These are phyloP conservation scores for Passer montanus DNA, from an alignment of 2,113 vertebrate genomes.

Conservation along the genomic window DNA sequence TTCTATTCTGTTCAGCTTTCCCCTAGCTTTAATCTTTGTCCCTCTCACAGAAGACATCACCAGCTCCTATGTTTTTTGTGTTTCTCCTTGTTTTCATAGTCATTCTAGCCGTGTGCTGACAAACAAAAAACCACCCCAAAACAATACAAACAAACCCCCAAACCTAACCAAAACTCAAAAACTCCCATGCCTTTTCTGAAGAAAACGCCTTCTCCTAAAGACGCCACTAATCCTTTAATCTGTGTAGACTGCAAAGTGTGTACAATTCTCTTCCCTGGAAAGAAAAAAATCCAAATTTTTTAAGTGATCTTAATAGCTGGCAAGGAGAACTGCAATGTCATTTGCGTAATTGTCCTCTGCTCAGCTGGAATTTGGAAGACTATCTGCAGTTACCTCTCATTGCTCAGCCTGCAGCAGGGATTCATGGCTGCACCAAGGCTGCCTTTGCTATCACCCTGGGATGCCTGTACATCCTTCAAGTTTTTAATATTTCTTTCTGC, in stretches of 20 bases:
- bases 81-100: background rate
- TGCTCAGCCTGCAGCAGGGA: background rate
- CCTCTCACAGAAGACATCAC: background rate
- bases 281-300: background rate
- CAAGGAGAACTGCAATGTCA: conserved; percentile 29
- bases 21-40: background rate
- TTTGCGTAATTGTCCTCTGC: background rate
- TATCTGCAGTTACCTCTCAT: conserved; percentile 18
- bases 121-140: background rate
- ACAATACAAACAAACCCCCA: background rate
- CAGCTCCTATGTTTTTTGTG: background rate
- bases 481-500: background rate
- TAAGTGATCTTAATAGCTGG: background rate
- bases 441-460: background rate
- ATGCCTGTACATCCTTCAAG: background rate
- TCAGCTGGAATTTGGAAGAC: background rate
- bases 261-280: background rate
- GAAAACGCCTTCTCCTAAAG: background rate
- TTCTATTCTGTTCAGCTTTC: conserved; percentile 1
- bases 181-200: background rate
- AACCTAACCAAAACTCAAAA: background rate
- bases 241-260: background rate
- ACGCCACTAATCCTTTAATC: background rate
- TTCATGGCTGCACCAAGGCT: background rate
- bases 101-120: background rate